phyloP scores from a whole-genome alignment of 2,888 invertebrate genomes.

The Trimorus sp. region DNA sequence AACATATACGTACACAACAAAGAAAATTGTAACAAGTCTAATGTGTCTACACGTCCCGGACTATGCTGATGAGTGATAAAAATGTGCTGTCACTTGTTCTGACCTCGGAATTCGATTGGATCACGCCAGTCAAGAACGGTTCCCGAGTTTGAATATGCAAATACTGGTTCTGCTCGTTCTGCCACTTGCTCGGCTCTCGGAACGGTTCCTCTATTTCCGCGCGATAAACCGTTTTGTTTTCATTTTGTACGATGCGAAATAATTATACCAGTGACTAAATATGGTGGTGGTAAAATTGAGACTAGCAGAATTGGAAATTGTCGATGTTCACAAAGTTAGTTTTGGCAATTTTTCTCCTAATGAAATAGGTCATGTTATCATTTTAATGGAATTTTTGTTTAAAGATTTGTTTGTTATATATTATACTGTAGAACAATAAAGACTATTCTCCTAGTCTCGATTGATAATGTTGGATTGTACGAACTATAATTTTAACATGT shows the following conservation, averaged over 20 bases:
- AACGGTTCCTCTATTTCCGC: constrained; percentile 15
- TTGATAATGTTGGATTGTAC: no score
- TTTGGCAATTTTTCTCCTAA: no score
- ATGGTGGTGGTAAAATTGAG: no score
- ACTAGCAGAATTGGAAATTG: no score
- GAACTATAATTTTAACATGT: no score
- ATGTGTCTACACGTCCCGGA: constrained; percentile 35
- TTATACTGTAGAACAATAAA: no score
- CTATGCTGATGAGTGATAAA: constrained; percentile 42
- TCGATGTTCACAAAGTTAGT: no score
- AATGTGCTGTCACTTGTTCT: constrained; percentile 57
- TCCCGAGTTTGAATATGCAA: constrained; percentile 64
- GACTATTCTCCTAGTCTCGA: no score
- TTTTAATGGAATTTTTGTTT: no score
- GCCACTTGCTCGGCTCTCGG: constrained; percentile 47
- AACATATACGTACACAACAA: constrained; percentile 32
- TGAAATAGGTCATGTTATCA: no score
- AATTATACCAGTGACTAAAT: no score
- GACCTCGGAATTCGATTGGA: constrained; percentile 70
- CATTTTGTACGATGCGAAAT: background rate
- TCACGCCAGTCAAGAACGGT: constrained; percentile 60
- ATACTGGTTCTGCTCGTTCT: constrained; percentile 60
- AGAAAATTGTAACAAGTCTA: background rate
- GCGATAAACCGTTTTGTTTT: background rate
- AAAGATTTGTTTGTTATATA: no score